phyloP scores from a whole-genome alignment of 2,888 invertebrate genomes.

The Aleiodes leptofemur region DNA sequence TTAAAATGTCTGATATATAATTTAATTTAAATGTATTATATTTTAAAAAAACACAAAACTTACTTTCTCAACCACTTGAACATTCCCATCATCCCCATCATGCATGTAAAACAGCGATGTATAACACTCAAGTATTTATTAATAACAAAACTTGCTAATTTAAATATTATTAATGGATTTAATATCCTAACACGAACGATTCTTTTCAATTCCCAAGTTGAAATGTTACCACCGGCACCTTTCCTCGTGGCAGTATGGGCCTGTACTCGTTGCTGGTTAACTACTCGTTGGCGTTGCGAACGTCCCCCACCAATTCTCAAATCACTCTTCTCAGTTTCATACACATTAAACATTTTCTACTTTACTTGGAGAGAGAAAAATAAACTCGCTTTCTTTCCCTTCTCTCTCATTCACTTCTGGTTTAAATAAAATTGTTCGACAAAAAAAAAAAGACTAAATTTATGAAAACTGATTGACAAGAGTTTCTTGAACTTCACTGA shows the following conservation, averaged over 20 bases:
- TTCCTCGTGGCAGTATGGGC: conserved; percentile 54
- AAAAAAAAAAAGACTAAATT: background rate
- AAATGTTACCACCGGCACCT: conserved; percentile 57
- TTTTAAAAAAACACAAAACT: conserved; percentile 53
- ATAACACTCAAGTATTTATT: conserved; percentile 50
- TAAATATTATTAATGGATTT: conserved; percentile 35
- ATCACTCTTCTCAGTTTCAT: conserved; percentile 45
- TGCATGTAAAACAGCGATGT: conserved; percentile 56
- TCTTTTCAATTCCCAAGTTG: conserved; percentile 53
- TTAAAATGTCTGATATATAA: background rate
- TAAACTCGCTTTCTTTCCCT: conserved; percentile 34
- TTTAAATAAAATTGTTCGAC: background rate
- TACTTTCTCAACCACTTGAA: conserved; percentile 69
- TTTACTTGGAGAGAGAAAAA: conserved; percentile 22
- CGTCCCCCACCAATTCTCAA: conserved; percentile 53
- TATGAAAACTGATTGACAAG: background rate
- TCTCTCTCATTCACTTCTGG: conserved; percentile 36
- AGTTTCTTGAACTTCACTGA: background rate
- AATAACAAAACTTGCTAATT: conserved; percentile 39
- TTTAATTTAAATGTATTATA: background rate
- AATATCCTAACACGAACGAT: conserved; percentile 47
- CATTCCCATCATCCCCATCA: conserved; percentile 68
- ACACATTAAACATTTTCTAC: conserved; percentile 51
- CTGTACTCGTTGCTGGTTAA: conserved; percentile 40
- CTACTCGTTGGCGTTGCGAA: conserved; percentile 39